Conservation (phyloP, 2,888 invertebrate species). For the Lampropteryx suffumata region DNA sequence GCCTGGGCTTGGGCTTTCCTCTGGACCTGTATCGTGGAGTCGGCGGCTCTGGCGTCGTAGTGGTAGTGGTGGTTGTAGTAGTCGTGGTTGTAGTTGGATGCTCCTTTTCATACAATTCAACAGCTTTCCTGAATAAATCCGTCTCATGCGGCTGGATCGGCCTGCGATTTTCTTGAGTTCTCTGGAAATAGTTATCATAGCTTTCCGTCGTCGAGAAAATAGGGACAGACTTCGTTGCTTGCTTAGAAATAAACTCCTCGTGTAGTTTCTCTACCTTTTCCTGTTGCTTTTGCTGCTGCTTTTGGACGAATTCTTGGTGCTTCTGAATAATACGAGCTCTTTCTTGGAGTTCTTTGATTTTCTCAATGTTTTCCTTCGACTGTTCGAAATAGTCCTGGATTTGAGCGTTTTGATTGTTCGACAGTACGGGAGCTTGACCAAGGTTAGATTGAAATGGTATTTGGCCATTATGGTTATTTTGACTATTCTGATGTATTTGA, state of each 20-base stretch:
- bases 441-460: conserved; percentile 66
- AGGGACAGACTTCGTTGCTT: conserved; percentile 85
- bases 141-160: conserved; percentile 85
- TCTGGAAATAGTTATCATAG: conserved; percentile 66
- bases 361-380: conserved; percentile 84
- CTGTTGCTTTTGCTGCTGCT: conserved; percentile 90
- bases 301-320: conserved; percentile 89
- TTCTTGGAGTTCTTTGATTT: conserved; percentile 87
- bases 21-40: conserved; percentile 64
- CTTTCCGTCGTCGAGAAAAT: conserved; percentile 75
- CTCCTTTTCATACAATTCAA: conserved; percentile 86
- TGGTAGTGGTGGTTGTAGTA: conserved; percentile 85
- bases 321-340: conserved; percentile 88
- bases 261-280: conserved; percentile 89
- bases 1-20: conserved; percentile 61
- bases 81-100: conserved; percentile 87
- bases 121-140: conserved; percentile 84
- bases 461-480: conserved; percentile 42
- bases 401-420: conserved; percentile 77
- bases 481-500: conserved; percentile 16
- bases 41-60: conserved; percentile 69
- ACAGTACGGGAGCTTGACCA: conserved; percentile 69
- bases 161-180: conserved; percentile 69
- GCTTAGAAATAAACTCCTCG: conserved; percentile 86
- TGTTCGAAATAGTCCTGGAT: conserved; percentile 83